phyloP scores from a whole-genome alignment of 2,888 invertebrate species.

The Aromia moschata region DNA sequence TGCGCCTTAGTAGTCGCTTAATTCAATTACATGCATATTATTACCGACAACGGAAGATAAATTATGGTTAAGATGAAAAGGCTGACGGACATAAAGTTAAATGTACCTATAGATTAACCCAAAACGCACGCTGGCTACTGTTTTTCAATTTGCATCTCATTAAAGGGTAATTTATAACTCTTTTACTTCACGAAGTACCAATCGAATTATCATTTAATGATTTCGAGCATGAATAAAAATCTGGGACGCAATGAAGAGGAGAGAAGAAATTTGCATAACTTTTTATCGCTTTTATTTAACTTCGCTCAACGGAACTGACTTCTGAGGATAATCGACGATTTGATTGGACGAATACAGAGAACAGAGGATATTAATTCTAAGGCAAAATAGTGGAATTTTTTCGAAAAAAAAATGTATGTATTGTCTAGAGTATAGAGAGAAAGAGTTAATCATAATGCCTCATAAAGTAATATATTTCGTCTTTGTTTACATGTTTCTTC shows the following conservation, averaged over 20 bases:
- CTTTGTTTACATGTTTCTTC: too few relatives aligned
- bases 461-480: too few relatives aligned
- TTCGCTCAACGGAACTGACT: constrained; percentile 3
- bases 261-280: constrained; percentile 6
- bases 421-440: too few relatives aligned
- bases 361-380: too few relatives aligned
- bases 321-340: background rate
- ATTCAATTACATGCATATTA: constrained; percentile 1
- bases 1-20: too few relatives aligned
- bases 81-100: constrained; percentile 11
- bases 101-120: constrained; percentile 22
- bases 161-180: constrained; percentile 27
- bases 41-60: background rate
- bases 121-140: constrained; percentile 32
- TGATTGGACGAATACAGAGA: too few relatives aligned
- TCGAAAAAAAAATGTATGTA: too few relatives aligned
- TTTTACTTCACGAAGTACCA: constrained; percentile 15
- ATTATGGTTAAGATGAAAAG: constrained; percentile 8
- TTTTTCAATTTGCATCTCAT: constrained; percentile 37
- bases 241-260: background rate
- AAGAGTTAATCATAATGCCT: too few relatives aligned
- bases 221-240: constrained; percentile 20
- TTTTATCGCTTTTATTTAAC: constrained; percentile 5
- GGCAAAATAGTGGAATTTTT: too few relatives aligned
- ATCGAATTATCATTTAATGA: constrained; percentile 27